Evolutionary conservation across 2,113 vertebrate species (phyloP), one percentile per base, ranked within the genome.

Genomic region (Struthio camelus): DNA sequence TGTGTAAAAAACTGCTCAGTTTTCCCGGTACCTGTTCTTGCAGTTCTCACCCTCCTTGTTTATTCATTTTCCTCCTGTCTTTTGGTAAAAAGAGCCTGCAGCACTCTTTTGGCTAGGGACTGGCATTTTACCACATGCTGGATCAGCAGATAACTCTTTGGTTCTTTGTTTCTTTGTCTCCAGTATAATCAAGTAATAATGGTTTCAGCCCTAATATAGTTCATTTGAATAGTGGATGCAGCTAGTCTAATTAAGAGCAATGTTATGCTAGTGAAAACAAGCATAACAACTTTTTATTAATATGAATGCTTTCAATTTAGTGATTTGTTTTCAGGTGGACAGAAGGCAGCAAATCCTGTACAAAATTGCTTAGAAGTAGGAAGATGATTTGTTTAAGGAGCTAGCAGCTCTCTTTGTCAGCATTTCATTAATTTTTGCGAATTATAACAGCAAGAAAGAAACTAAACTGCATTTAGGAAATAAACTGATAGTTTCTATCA

Each of bases 71-170:
- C 78, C 61, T 76, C 44, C 0, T 4, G 24, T 48, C 28, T 62
- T 22, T 0, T 59, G 0, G 0, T 54, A 72, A 71, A 38, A 48
- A 51, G 36, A 40, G 53, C 53, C 58, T 69, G 56, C 70, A 53
- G 69, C 83, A 18, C 34, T 5, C 0, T 59, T 67, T 50, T 83
- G 83, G 24, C 61, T 5, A 28, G 61, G 46, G 38, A 32, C 40
- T 36, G 86, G 86, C 14, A 3, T 92, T 85, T 76, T 69, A 27
- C 81, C 56, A 8, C 72, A 54, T 11, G 4, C 80, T 75, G 46
- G 28, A 36, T 94, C 89, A 87, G 92, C 77, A 61, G 13, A 3
- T 61, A 61, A n/a, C 65, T 64, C 65, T 48, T 38, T 27, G 24
- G 73, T 30, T 27, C 65, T 92, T 84, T 85, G 56, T 46, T 80